These are phyloP conservation scores for Aramus guarauna DNA, from an alignment of 2,113 vertebrate species.

Conservation along the genomic window DNA sequence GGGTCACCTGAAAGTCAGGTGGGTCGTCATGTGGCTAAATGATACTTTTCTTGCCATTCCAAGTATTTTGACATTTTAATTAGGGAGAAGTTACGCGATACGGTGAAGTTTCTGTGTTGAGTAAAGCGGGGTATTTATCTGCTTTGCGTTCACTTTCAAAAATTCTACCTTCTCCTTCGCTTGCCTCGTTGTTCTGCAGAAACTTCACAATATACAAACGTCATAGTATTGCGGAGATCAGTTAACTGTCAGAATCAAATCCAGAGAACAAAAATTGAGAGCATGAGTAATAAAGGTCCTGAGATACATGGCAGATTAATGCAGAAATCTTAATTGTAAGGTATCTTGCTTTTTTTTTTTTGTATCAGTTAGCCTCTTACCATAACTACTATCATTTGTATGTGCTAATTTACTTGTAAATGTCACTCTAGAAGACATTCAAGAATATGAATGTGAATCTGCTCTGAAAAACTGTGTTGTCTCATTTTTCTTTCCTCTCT, in stretches of 20 bases:
- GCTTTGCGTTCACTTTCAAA: background rate
- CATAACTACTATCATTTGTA: background rate
- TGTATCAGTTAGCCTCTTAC: background rate
- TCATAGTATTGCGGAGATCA: background rate
- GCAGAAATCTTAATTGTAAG: background rate
- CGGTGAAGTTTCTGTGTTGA: accelerated
- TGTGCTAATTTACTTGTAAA: slow-evolving; percentile 45
- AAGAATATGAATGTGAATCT: slow-evolving; percentile 5
- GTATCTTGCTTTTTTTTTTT: background rate
- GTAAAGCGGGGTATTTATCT: background rate
- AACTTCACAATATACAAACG: background rate
- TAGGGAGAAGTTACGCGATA: background rate
- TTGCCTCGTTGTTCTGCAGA: background rate
- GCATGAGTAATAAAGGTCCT: background rate
- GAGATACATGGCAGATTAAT: background rate
- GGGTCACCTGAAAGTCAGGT: background rate
- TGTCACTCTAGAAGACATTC: slow-evolving; percentile 38
- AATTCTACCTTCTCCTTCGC: background rate
- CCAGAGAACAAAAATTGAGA: background rate
- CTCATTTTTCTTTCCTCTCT: slow-evolving; percentile 48
- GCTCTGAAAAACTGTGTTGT: slow-evolving; percentile 9
- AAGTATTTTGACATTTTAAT: background rate
- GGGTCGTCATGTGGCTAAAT: background rate
- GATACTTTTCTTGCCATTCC: background rate
- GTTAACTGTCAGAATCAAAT: background rate